Percentiles rank a stretch among this genome's conserved stretches.
Conservation (phyloP, 2,113 vertebrate genomes). For the Microtus pennsylvanicus region DNA sequence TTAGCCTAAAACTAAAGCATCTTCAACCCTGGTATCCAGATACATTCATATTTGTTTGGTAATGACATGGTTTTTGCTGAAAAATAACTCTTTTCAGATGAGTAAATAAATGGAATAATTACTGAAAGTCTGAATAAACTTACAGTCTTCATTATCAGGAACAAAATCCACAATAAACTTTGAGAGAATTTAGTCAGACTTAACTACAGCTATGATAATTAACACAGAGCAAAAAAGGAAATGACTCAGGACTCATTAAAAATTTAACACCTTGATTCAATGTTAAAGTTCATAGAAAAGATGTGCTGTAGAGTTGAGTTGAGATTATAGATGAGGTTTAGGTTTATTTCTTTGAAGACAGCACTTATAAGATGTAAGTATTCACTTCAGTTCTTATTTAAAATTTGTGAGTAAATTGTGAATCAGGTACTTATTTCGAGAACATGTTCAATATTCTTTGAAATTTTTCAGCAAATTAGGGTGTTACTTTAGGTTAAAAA, state of each 20-base stretch:
- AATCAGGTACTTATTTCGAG: not conserved
- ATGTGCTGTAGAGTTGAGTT: not conserved
- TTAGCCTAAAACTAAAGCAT: not conserved
- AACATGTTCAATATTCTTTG: not conserved
- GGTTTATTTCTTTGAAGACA: not conserved
- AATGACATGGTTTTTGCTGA: not conserved
- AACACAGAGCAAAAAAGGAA: not conserved
- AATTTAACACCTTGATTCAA: not conserved
- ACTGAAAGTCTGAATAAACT: not conserved
- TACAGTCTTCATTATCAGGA: not conserved
- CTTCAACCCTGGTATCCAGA: rapidly evolving
- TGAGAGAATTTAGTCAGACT: not conserved
- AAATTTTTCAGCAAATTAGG: not conserved
- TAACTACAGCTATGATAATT: not conserved
- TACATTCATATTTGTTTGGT: not conserved
- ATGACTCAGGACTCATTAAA: not conserved
- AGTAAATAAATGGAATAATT: not conserved
- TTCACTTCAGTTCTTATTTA: not conserved
- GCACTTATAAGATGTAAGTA: not conserved
- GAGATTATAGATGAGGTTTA: not conserved
- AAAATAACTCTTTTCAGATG: not conserved
- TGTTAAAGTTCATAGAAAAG: not conserved
- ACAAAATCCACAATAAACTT: not conserved
- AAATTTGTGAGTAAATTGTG: not conserved
- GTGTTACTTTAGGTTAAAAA: not conserved